phyloP scores from a whole-genome alignment of 2,797 vertebrate species.

The Tamandua tetradactyla region DNA sequence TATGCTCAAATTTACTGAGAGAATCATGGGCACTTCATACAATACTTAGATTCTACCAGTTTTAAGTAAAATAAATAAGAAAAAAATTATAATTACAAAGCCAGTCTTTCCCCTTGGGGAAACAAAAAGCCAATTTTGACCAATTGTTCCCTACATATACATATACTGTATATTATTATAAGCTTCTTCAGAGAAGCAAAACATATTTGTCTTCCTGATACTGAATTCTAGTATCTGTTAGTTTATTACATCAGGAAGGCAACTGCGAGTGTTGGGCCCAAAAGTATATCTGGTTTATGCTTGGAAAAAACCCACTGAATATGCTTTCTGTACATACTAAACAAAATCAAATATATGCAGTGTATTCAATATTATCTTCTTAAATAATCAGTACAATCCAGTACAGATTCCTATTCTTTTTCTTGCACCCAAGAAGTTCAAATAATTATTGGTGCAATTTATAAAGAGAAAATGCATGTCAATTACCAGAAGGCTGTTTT shows the following conservation, averaged over 20 bases:
- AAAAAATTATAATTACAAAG: constrained; percentile 84
- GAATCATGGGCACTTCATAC: constrained; percentile 82
- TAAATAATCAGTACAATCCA: constrained; percentile 62
- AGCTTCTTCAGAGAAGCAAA: constrained; percentile 89
- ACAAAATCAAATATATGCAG: constrained; percentile 61
- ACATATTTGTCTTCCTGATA: constrained; percentile 84
- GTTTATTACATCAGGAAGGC: constrained; percentile 85
- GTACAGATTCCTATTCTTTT: constrained; percentile 71
- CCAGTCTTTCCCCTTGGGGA: constrained; percentile 86
- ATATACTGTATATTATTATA: constrained; percentile 83
- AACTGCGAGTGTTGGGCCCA: constrained; percentile 85
- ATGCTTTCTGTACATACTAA: constrained; percentile 57
- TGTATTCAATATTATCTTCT: constrained; percentile 66
- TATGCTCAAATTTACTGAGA: constrained; percentile 75
- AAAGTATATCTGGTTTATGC: constrained; percentile 75
- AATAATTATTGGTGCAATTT: constrained; percentile 55
- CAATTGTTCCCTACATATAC: constrained; percentile 85
- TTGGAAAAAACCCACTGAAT: neutral
- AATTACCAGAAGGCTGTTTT: constrained; percentile 77
- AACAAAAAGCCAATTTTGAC: constrained; percentile 85
- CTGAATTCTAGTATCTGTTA: constrained; percentile 73
- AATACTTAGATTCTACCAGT: constrained; percentile 82
- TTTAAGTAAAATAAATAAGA: constrained; percentile 88
- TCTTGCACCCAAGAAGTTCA: constrained; percentile 74
- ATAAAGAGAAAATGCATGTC: constrained; percentile 65